phyloP scores from a whole-genome alignment of 2,113 vertebrate genomes.

The Rhagologus leucostigma region DNA sequence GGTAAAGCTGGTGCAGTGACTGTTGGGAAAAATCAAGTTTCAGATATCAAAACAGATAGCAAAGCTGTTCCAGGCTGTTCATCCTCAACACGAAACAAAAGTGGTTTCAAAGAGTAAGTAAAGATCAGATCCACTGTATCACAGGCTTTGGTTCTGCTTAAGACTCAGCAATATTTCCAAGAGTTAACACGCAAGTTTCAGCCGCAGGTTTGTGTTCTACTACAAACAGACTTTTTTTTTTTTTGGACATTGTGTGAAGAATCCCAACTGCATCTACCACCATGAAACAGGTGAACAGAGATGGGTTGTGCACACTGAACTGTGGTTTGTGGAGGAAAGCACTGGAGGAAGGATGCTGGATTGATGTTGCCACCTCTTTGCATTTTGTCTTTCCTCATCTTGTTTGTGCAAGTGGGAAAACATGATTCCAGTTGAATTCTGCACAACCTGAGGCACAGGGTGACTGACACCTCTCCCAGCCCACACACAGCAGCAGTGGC shows the following conservation, averaged over 20 bases:
- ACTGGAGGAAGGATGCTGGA: not conserved
- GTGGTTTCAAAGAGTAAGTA: not conserved
- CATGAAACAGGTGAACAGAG: not conserved
- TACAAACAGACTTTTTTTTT: not conserved
- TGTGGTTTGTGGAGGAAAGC: not conserved
- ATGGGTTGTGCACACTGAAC: fast-evolving
- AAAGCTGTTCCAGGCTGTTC: not conserved
- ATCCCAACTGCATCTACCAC: not conserved
- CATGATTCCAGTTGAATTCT: not conserved
- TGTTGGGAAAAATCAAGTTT: not conserved
- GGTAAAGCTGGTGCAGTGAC: not conserved
- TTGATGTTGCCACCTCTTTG: not conserved
- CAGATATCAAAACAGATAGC: not conserved
- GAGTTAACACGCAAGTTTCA: not conserved
- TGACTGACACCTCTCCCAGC: not conserved
- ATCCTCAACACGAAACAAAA: not conserved
- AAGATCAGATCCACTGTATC: not conserved
- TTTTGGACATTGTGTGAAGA: not conserved
- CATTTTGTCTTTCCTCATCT: not conserved
- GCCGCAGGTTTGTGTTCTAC: not conserved
- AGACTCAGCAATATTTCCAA: not conserved
- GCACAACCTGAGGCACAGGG: not conserved
- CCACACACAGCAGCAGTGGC: not conserved
- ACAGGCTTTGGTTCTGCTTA: not conserved
- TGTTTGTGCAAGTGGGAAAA: not conserved